A percentile compares a stretch with the other conserved stretches of the same genome.
Evolutionary conservation across 2,888 invertebrate genomes (phyloP).

Genomic region (Homarus gammarus): DNA sequence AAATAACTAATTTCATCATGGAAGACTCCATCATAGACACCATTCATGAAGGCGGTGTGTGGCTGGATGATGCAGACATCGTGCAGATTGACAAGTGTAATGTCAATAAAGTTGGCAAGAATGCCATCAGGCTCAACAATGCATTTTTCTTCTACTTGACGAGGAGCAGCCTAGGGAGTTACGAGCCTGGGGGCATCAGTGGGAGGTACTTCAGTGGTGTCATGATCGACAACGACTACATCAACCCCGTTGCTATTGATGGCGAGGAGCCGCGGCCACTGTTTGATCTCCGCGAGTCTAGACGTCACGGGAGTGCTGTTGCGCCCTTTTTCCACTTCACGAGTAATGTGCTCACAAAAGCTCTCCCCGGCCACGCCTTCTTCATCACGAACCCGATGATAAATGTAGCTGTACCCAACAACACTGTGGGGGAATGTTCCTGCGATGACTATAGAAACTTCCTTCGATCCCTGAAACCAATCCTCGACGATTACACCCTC

Average conservation of each 20-base stretch:
- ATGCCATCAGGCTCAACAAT: slow-evolving; percentile 8
- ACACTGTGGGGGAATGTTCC: slow-evolving; percentile 43
- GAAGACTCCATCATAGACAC: slow-evolving; percentile 16
- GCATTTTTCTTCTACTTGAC: slow-evolving; percentile 37
- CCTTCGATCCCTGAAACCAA: slow-evolving; percentile 3
- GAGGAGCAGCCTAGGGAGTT: slow-evolving; percentile 20
- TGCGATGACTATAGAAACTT: slow-evolving; percentile 8
- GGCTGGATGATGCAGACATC: slow-evolving; percentile 20
- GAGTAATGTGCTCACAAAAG: slow-evolving; percentile 30
- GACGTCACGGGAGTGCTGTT: neutral
- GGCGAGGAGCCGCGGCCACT: neutral
- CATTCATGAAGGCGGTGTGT: slow-evolving; percentile 13
- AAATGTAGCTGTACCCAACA: slow-evolving; percentile 46
- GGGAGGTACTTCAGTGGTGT: slow-evolving; percentile 27
- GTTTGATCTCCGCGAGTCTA: slow-evolving; percentile 11
- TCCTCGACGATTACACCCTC: slow-evolving; percentile 6
- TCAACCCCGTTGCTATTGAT: neutral
- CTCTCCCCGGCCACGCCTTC: slow-evolving; percentile 16
- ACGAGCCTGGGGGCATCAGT: slow-evolving; percentile 27
- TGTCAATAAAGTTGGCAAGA: neutral
- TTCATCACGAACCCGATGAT: slow-evolving; percentile 25
- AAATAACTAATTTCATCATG: slow-evolving; percentile 12
- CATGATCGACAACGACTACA: slow-evolving; percentile 41
- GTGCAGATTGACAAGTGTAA: slow-evolving; percentile 25
- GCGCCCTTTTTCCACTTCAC: slow-evolving; percentile 42